phyloP scores from a whole-genome alignment of 2,888 invertebrate species.

The Anaspis maculata region DNA sequence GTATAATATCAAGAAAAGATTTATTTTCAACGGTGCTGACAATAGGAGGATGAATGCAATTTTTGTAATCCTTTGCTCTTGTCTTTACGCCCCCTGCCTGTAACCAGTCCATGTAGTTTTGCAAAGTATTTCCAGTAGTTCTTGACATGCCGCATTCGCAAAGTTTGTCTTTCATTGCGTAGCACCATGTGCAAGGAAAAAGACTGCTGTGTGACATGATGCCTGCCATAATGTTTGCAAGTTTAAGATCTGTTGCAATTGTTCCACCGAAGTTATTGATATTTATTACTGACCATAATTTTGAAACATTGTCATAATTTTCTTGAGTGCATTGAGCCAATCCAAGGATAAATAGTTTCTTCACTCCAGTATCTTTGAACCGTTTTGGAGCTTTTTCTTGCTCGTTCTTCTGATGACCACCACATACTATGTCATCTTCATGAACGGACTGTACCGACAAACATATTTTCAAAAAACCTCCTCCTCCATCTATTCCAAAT shows the following conservation, averaged over 20 bases:
- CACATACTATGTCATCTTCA: not conserved
- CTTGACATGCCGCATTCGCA: not conserved
- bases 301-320: constrained; percentile 3
- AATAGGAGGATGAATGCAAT: constrained; percentile 2
- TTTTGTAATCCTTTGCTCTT: constrained; percentile 2
- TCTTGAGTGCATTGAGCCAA: not conserved
- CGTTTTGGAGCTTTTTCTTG: not conserved
- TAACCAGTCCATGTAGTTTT: not conserved
- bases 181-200: constrained; percentile 5
- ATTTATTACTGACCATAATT: not conserved
- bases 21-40: not conserved
- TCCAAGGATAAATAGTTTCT: constrained; percentile 4
- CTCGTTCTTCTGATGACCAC: not conserved
- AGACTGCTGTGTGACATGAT: constrained; percentile 2
- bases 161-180: not conserved
- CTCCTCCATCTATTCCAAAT: constrained; percentile 6
- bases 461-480: constrained; percentile 5
- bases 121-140: constrained; percentile 1
- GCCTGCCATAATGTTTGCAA: constrained; percentile 2
- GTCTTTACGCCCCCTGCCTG: not conserved
- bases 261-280: not conserved
- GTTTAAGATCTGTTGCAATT: constrained; percentile 4
- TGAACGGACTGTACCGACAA: not conserved
- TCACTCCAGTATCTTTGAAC: constrained; percentile 4
- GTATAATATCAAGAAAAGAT: constrained; percentile 1